Evolutionary conservation across 2,888 invertebrate genomes (phyloP).

Genomic region (Drosophila cognata): DNA sequence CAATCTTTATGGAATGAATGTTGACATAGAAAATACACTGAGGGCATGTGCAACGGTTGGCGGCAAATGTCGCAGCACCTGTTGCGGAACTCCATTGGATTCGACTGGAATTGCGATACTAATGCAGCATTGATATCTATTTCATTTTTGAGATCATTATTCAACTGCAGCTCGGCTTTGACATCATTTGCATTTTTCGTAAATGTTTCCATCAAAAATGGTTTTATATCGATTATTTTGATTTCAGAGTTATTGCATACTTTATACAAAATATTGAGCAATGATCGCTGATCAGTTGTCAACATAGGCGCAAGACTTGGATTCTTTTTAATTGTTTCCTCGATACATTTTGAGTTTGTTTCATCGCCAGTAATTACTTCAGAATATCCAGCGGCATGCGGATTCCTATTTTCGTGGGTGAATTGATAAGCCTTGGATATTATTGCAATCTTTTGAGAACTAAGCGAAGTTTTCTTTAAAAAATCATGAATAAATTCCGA

Average conservation of each 20-base stretch:
- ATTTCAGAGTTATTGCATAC: conserved; percentile 26
- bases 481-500: conserved; percentile 34
- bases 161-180: conserved; percentile 29
- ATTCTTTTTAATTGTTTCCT: conserved; percentile 24
- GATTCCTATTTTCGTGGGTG: conserved; percentile 4
- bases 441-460: conserved; percentile 43
- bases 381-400: neutral
- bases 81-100: conserved; percentile 76
- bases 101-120: conserved; percentile 39
- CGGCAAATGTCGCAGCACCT: conserved; percentile 68
- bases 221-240: conserved; percentile 36
- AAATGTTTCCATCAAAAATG: conserved; percentile 38
- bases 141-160: conserved; percentile 34
- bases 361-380: neutral
- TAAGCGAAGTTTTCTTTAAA: conserved; percentile 32
- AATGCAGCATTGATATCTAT: conserved; percentile 25
- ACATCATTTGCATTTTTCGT: conserved; percentile 9
- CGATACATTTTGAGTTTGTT: conserved; percentile 16
- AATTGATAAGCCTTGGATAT: conserved; percentile 55
- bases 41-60: conserved; percentile 56
- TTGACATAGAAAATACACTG: conserved; percentile 72
- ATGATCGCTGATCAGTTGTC: conserved; percentile 25
- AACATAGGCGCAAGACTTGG: conserved; percentile 17
- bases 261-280: conserved; percentile 49
- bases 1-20: conserved; percentile 77